Percentiles rank a stretch among this genome's conserved stretches.
Conservation (phyloP, 2,888 invertebrate species). For the Muscina levida region DNA sequence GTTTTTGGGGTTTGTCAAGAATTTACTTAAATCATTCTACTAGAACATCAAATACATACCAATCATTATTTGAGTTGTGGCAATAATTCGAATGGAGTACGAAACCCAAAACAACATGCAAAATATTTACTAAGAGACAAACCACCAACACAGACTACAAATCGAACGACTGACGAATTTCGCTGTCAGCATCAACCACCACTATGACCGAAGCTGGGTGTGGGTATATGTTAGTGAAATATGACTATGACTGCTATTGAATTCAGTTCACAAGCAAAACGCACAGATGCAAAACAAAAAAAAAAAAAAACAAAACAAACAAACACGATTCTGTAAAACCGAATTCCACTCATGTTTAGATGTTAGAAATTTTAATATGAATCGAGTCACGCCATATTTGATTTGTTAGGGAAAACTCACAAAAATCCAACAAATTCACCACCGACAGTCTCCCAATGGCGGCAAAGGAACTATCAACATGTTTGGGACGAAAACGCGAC, state of each 20-base stretch:
- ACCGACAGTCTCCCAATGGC: background rate
- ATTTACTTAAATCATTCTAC: slow-evolving; percentile 56
- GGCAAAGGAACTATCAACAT: slow-evolving; percentile 29
- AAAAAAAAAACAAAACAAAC: too few species aligned
- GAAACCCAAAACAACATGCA: slow-evolving; percentile 43
- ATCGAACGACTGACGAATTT: background rate
- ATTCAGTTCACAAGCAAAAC: slow-evolving; percentile 30
- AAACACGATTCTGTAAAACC: background rate
- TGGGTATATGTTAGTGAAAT: background rate
- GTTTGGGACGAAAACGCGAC: slow-evolving; percentile 48
- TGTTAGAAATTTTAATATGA: slow-evolving; percentile 61
- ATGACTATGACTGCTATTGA: background rate
- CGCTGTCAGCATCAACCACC: background rate
- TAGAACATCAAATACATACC: slow-evolving; percentile 56
- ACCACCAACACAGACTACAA: background rate
- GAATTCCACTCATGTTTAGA: slow-evolving; percentile 55
- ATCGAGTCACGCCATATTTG: slow-evolving; percentile 64
- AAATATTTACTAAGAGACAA: slow-evolving; percentile 5
- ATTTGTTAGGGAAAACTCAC: slow-evolving; percentile 56
- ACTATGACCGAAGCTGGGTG: background rate
- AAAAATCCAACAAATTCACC: slow-evolving; percentile 41
- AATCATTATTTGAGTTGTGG: slow-evolving; percentile 57
- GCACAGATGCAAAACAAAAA: slow-evolving; percentile 43
- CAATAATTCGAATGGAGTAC: slow-evolving; percentile 56
- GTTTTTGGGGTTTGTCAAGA: slow-evolving; percentile 1